Conservation (phyloP, 2,113 vertebrate genomes). For the Solenodon paradoxus region DNA sequence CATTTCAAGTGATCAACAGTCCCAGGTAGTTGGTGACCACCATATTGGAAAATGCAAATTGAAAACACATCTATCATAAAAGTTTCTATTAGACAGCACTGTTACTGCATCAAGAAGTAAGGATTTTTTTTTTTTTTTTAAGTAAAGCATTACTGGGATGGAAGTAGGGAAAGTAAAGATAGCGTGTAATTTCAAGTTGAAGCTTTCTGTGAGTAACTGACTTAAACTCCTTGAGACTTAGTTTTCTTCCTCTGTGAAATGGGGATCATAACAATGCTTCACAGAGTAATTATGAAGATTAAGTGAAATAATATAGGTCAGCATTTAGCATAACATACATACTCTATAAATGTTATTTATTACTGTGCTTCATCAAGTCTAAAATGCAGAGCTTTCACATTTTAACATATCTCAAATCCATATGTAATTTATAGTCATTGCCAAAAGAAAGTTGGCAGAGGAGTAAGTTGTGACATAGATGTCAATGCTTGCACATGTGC, state of each 20-base stretch:
- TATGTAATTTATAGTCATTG: conserved; percentile 51
- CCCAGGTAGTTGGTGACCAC: not conserved
- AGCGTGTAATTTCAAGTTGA: not conserved
- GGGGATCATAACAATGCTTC: not conserved
- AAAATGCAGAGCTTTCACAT: conserved; percentile 63
- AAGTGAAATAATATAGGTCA: not conserved
- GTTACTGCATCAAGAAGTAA: not conserved
- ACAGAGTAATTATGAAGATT: not conserved
- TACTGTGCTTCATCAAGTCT: conserved; percentile 42
- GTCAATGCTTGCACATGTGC: conserved; percentile 65
- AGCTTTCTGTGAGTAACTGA: not conserved
- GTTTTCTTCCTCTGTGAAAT: conserved; percentile 3
- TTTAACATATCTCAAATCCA: conserved; percentile 61
- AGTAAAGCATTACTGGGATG: not conserved
- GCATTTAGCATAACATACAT: not conserved
- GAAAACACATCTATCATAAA: not conserved
- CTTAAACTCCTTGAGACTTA: not conserved
- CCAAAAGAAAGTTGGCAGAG: conserved; percentile 72
- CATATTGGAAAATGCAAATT: not conserved
- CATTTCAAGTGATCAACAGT: not conserved
- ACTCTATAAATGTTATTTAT: conserved; percentile 60
- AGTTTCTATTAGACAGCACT: not conserved
- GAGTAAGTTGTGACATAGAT: conserved; percentile 62
- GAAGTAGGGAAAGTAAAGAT: not conserved
- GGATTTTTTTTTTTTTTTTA: no score